A percentile compares a stretch with the other conserved stretches of the same genome.
Evolutionary conservation across 2,797 vertebrate species (phyloP).

Genomic region (Rachycentron canadum): DNA sequence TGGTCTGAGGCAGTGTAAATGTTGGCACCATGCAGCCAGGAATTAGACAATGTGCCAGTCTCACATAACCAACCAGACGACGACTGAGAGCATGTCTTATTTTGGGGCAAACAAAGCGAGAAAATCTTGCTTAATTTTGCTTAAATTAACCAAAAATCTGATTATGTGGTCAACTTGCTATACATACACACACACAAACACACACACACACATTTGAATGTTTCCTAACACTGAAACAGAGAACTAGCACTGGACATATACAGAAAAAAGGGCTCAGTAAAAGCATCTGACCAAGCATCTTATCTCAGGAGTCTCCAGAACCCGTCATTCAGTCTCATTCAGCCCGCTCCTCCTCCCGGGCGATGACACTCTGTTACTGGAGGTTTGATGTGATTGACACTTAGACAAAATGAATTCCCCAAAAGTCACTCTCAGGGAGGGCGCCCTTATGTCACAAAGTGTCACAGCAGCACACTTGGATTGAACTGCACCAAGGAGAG

Average conservation of each 20-base stretch:
- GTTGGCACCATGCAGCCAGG: not conserved
- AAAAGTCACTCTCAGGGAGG: slow-evolving; percentile 39
- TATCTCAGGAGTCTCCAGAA: slow-evolving; percentile 27
- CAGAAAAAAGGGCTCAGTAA: not conserved
- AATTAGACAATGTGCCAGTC: not conserved
- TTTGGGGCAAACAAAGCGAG: slow-evolving; percentile 1
- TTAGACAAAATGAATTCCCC: slow-evolving; percentile 69
- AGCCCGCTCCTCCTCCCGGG: slow-evolving; percentile 31
- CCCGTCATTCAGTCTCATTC: slow-evolving; percentile 35
- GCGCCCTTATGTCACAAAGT: slow-evolving; percentile 52
- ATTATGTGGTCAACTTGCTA: not conserved
- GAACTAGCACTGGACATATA: not conserved
- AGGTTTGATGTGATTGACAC: slow-evolving; percentile 63
- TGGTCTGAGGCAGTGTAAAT: slow-evolving; percentile 16
- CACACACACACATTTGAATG: no score
- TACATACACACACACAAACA: not conserved
- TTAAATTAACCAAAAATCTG: not conserved
- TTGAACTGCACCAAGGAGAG: slow-evolving; percentile 12
- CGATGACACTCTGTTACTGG: slow-evolving; percentile 35
- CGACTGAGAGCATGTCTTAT: slow-evolving; percentile 1
- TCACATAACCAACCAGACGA: slow-evolving; percentile 13
- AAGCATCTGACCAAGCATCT: slow-evolving; percentile 23
- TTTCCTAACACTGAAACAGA: not conserved
- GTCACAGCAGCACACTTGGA: slow-evolving; percentile 41
- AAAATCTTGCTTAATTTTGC: slow-evolving; percentile 6